Base-by-base conservation (phyloP, 2,888 invertebrate species). In the Synanthedon tipuliformis region DNA sequence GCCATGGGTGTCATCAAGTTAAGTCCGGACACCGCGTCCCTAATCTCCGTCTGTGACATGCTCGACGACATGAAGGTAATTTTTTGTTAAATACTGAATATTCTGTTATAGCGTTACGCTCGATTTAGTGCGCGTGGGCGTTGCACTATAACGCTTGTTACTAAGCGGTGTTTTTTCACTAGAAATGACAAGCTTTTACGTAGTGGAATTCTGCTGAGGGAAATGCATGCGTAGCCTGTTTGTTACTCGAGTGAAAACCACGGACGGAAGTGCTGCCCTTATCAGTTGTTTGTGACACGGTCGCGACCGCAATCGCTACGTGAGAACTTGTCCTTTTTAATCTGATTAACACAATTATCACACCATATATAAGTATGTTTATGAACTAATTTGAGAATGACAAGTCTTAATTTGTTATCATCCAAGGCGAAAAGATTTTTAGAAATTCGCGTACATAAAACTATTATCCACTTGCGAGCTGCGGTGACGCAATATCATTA, bases 21-120 rank as follows among this genome's bases (percentile, higher is more conserved):
- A 72, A 75, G 73, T 63, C 77, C 82, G 57, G 86, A 87, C 71
- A 74, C 84, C 63, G 77, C 77, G 59, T 76, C 78, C 63, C 76
- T 85, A 58, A 78, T 83, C 73, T 85, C 87, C 52, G 85, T 66
- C 45, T 86, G 86, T 62, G 87, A 87, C 59, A 68, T 86, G 77
- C 83, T 87, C 75, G 87, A 87, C 64, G 86, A 87, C 57, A 82
- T 86, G 82, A 81, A 81, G 85, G 86, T 87, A 73, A 81, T 82
- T 64, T 56, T 73, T 71, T 75, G 72, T 76, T 73, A 75, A 69
- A 57, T 57, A 64, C 60, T 23, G 53, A 58, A 34, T 56, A 66
- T 70, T 68, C 70, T 67, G 70, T 70, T 68, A 70, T 69, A 65
- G 69, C 68, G 62, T 70, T 73, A 70, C 63, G 65, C 63, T 66